Percentiles rank a stretch among this genome's conserved stretches.
phyloP scores from a whole-genome alignment of 2,888 invertebrate species.

The Coenonympha glycerion region DNA sequence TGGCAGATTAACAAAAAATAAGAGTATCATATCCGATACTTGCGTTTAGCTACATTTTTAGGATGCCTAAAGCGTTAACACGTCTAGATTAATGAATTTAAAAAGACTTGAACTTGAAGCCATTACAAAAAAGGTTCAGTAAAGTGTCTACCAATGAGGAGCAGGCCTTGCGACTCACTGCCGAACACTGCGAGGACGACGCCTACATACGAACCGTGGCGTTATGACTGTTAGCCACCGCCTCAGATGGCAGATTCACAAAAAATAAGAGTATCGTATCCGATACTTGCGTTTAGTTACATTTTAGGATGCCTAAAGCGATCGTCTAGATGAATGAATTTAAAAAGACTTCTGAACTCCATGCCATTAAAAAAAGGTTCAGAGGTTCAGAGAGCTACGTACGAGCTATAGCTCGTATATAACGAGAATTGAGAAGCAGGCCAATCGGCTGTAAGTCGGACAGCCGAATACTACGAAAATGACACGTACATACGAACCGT shows the following conservation, averaged over 20 bases:
- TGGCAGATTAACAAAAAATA: conserved; percentile 33
- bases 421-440: too few relatives aligned
- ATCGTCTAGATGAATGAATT: too few relatives aligned
- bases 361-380: too few relatives aligned
- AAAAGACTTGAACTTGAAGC: too few relatives aligned
- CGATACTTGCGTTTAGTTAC: conserved; percentile 26
- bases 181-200: conserved; percentile 54
- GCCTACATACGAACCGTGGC: conserved; percentile 54
- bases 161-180: too few relatives aligned
- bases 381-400: conserved; percentile 98
- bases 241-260: conserved; percentile 38
- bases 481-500: conserved; percentile 55
- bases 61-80: conserved; percentile 3
- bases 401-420: too few relatives aligned
- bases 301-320: conserved; percentile 2
- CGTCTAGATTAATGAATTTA: too few relatives aligned
- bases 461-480: conserved; percentile 52
- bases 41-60: conserved; percentile 17
- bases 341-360: too few relatives aligned
- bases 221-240: conserved; percentile 63
- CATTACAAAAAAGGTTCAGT: too few relatives aligned
- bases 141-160: too few relatives aligned
- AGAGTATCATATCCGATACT: conserved; percentile 26
- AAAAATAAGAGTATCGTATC: conserved; percentile 25
- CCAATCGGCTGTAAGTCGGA: conserved; percentile 14